Evolutionary conservation across 2,797 vertebrate species (phyloP), one percentile per base, ranked within the genome.

Genomic region (Glyptemys insculpta): DNA sequence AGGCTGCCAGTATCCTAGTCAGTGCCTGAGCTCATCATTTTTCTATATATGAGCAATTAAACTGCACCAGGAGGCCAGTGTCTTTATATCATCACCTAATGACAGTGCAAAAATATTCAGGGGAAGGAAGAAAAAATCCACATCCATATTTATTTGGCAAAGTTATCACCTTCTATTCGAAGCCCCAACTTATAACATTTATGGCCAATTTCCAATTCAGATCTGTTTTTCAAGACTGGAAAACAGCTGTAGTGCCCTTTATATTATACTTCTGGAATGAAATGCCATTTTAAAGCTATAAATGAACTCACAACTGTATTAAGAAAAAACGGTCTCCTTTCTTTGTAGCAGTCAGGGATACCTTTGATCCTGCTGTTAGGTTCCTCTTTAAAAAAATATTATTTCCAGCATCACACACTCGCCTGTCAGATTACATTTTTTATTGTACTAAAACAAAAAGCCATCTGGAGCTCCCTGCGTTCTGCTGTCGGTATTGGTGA

Each of bases 401-500:
- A 37, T 96, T 94, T 88, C 18, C 83, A 85, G 91, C 92, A 80
- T 93, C 96, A 94, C 94, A 90, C 90, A 34, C 91, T 96, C 82
- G 96, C 94, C 96, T 98, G 98, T 98, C 98, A 98, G 97, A 94
- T 97, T 92, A 91, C 12, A 95, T 98, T 97, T 97, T 98, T 97
- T 98, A 97, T 98, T 97, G 94, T 94, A 53, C 91, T 37, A 93
- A 98, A 95, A 72, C 89, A 84, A 97, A 94, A 96, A 97, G 97
- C 98, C 98, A 98, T 98, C 98, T 98, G 98, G 98, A 98, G 97
- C 93, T 92, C 93, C 93, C 91, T 83, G 4, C 90, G 59, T 86
- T 93, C 95, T 15, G 85, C 96, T 86, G 92, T 94, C 23, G 3
- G 59, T 52, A 10, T 85, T 0, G 2, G 94, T 41, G 92, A 37